Evolutionary conservation across 2,888 invertebrate species (phyloP).

Genomic region (Entomobrya proxima): DNA sequence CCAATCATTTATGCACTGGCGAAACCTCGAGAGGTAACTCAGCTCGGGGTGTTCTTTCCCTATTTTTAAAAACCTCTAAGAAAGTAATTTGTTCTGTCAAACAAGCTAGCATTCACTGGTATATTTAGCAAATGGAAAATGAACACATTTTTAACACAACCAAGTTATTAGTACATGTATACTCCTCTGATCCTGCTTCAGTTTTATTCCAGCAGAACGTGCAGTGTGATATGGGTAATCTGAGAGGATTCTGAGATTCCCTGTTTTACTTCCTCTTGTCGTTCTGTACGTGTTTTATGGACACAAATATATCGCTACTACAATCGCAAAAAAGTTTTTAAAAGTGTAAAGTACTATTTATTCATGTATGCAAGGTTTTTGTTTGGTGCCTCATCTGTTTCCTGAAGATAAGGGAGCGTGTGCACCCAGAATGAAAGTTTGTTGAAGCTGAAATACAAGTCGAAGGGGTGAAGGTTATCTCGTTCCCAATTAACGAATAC

Average conservation of each 20-base stretch:
- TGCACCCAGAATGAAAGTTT: slow-evolving; percentile 9
- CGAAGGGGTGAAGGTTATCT: slow-evolving; percentile 57
- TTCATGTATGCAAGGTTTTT: slow-evolving; percentile 3
- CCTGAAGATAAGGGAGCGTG: slow-evolving; percentile 35
- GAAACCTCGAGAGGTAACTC: slow-evolving; percentile 68
- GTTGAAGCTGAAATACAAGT: slow-evolving; percentile 7
- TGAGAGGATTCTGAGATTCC: slow-evolving; percentile 7
- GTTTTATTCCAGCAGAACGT: not conserved
- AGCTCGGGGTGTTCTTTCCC: slow-evolving; percentile 64
- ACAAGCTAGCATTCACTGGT: slow-evolving; percentile 13
- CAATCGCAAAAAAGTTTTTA: not conserved
- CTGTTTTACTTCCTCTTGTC: not conserved
- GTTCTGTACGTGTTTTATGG: not conserved
- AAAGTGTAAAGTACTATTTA: not conserved
- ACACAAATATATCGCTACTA: not conserved
- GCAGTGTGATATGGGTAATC: not conserved
- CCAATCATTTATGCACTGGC: slow-evolving; percentile 72
- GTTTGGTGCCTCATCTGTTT: slow-evolving; percentile 13
- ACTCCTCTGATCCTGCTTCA: not conserved
- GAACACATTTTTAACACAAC: not conserved
- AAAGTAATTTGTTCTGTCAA: not conserved
- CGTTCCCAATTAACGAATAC: slow-evolving; percentile 52
- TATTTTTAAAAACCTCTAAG: slow-evolving; percentile 55
- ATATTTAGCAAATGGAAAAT: not conserved
- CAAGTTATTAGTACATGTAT: not conserved